Percentiles rank a stretch among this genome's conserved stretches.
Evolutionary conservation across 2,888 invertebrate genomes (phyloP).

Genomic region (Drosophila hawaiiensis): DNA sequence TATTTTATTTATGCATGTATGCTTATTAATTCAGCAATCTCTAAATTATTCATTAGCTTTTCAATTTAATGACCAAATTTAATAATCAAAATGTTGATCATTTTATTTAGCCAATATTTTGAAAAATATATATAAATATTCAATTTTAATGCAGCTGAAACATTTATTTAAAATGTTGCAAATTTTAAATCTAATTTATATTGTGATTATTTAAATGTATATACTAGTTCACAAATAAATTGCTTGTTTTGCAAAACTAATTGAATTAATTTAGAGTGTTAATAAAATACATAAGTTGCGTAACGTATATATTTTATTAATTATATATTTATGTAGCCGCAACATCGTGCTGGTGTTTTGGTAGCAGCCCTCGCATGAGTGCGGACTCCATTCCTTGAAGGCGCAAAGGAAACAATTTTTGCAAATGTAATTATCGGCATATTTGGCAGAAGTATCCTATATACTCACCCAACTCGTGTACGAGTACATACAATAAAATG

Average conservation of each 20-base stretch:
- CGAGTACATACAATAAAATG: conserved; percentile 2
- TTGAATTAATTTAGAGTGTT: background rate
- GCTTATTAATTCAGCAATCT: background rate
- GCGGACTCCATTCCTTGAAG: conserved; percentile 2
- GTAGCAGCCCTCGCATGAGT: conserved; percentile 37
- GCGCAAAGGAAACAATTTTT: conserved; percentile 54
- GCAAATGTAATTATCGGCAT: conserved; percentile 78
- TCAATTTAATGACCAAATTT: background rate
- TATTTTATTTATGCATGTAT: background rate
- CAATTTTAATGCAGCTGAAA: background rate
- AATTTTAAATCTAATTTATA: too few relatives aligned
- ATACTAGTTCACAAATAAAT: background rate
- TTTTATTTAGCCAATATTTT: background rate
- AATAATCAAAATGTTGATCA: background rate
- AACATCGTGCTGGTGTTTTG: background rate
- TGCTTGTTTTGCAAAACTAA: background rate
- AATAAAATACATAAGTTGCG: background rate
- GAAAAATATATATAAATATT: background rate
- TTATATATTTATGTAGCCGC: background rate
- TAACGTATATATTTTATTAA: background rate
- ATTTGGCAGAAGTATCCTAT: conserved; percentile 56
- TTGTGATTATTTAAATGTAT: background rate
- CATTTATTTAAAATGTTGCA: too few relatives aligned
- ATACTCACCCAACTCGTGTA: conserved; percentile 8
- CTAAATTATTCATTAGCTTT: background rate